Evolutionary conservation across 2,113 vertebrate genomes (phyloP).

Genomic region (Camelus bactrianus): DNA sequence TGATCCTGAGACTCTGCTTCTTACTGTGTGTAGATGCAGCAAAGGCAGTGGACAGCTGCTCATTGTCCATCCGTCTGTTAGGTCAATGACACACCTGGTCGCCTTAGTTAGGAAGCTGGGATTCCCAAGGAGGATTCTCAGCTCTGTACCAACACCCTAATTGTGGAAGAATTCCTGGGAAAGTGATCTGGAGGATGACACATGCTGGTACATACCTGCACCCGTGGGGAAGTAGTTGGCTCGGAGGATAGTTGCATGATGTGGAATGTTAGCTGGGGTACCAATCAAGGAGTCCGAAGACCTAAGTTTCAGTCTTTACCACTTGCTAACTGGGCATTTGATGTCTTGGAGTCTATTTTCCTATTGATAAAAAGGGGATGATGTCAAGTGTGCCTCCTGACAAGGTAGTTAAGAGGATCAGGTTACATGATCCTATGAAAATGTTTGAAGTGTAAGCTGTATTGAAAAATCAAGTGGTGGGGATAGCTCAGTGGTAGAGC

Average conservation of each 20-base stretch:
- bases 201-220: rapidly evolving
- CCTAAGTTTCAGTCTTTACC: neutral
- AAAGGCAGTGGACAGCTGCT: neutral
- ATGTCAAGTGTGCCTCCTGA: neutral
- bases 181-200: neutral
- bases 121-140: neutral
- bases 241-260: neutral
- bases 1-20: neutral
- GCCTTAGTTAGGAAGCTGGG: neutral
- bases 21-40: neutral
- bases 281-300: neutral
- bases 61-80: neutral
- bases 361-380: neutral
- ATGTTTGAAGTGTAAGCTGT: neutral
- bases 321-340: neutral
- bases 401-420: neutral
- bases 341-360: slow-evolving; percentile 1
- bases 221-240: neutral
- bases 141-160: neutral
- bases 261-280: neutral
- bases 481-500: too few species aligned
- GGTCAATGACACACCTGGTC: neutral
- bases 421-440: neutral
- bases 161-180: neutral
- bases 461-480: neutral